These are phyloP conservation scores for Patiria miniata DNA, from an alignment of 35 echinoderm and acorn worm genomes.

Conservation along the genomic window DNA sequence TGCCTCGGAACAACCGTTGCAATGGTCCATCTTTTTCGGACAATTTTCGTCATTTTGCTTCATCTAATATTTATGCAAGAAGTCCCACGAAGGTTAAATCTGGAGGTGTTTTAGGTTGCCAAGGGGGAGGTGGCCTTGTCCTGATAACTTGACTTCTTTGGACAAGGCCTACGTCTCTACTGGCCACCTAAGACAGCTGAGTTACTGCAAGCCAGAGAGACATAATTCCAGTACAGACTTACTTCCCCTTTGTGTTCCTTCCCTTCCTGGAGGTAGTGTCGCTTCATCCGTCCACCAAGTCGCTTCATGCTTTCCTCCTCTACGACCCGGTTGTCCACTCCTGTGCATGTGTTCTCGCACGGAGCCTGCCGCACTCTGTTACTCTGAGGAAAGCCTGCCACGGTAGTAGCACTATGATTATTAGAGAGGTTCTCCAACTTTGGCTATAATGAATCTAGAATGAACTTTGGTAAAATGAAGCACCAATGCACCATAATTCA, in stretches of 20 bases:
- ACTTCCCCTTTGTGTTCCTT: slow-evolving; percentile 36
- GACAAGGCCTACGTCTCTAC: too few species aligned
- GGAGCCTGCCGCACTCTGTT: slow-evolving; percentile 41
- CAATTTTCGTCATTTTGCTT: too few species aligned
- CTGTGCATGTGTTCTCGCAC: slow-evolving; percentile 42
- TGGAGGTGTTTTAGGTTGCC: too few species aligned
- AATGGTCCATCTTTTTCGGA: too few species aligned
- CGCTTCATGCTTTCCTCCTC: slow-evolving; percentile 29
- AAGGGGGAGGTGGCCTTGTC: too few species aligned
- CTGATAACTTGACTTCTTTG: too few species aligned
- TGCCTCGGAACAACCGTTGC: too few species aligned
- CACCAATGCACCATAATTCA: background rate
- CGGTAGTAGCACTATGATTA: background rate
- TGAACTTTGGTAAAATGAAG: background rate
- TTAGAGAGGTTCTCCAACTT: too few species aligned
- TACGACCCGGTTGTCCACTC: background rate
- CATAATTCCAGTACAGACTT: background rate
- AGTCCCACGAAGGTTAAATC: too few species aligned
- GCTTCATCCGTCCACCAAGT: slow-evolving; percentile 41
- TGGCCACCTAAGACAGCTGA: too few species aligned
- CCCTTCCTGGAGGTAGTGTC: slow-evolving; percentile 41
- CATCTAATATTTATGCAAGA: too few species aligned
- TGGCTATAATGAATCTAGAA: background rate
- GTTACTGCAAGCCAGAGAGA: too few species aligned
- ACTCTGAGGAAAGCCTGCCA: slow-evolving; percentile 19